These are phyloP conservation scores for Myioborus melanocephalus DNA, from an alignment of 2,797 vertebrate genomes.

Conservation along the genomic window DNA sequence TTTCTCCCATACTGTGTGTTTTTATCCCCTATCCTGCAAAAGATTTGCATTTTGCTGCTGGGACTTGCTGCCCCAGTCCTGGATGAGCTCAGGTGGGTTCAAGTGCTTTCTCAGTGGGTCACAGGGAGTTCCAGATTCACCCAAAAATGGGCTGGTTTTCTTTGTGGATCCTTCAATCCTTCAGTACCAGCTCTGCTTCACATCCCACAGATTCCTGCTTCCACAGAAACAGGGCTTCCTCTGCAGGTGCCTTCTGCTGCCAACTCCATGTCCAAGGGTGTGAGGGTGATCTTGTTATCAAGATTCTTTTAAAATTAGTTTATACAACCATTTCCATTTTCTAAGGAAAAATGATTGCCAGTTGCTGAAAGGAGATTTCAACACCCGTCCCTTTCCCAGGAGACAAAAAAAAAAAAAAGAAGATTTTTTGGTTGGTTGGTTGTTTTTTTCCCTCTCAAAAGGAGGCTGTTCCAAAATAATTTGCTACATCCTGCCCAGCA, in stretches of 20 bases:
- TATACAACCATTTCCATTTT: background rate
- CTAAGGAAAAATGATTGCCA: background rate
- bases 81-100: accelerated
- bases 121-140: background rate
- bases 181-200: background rate
- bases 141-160: accelerated
- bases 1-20: accelerated
- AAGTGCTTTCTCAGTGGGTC: background rate
- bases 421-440: background rate
- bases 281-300: background rate
- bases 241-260: background rate
- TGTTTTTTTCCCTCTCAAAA: background rate
- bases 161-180: background rate
- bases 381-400: background rate
- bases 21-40: background rate
- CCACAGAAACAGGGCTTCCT: background rate
- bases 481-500: conserved; percentile 36
- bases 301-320: background rate
- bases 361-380: background rate
- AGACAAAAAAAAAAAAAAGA: background rate
- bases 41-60: background rate
- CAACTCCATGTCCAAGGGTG: background rate
- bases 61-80: background rate
- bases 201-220: background rate
- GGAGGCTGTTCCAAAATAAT: conserved; percentile 59